Percentiles rank a stretch among this genome's conserved stretches.
These are phyloP conservation scores for Lasioglossum marginatum DNA, from an alignment of 2,888 invertebrate species.

Conservation along the genomic window DNA sequence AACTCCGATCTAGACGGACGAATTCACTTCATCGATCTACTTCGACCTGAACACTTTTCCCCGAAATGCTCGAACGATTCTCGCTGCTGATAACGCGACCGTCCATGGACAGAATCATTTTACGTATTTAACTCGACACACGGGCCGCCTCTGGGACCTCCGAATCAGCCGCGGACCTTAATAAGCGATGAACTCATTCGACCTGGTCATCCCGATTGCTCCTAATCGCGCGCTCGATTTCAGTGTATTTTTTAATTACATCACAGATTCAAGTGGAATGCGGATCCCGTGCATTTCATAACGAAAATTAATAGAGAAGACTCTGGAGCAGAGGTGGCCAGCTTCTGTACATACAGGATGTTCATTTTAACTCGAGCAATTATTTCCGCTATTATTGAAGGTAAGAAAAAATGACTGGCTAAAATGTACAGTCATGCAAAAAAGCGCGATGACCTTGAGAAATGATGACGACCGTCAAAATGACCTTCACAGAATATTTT, in stretches of 20 bases:
- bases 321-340: too few species aligned
- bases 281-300: neutral
- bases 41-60: neutral
- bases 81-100: neutral
- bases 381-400: too few species aligned
- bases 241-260: neutral
- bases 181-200: constrained; percentile 11
- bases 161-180: neutral
- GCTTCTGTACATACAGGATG: too few species aligned
- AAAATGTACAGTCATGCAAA: too few species aligned
- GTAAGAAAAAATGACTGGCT: too few species aligned
- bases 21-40: neutral
- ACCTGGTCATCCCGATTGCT: constrained; percentile 6
- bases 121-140: neutral
- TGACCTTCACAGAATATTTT: too few species aligned
- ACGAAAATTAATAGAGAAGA: neutral
- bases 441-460: too few species aligned
- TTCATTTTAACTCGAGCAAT: too few species aligned
- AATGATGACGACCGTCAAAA: too few species aligned
- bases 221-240: neutral
- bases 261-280: neutral
- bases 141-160: neutral
- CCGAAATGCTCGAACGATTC: neutral
- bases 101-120: neutral
- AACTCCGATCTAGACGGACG: neutral